Conservation (phyloP, 1,140 invertebrate genomes). For the Caenorhabditis brenneri region DNA sequence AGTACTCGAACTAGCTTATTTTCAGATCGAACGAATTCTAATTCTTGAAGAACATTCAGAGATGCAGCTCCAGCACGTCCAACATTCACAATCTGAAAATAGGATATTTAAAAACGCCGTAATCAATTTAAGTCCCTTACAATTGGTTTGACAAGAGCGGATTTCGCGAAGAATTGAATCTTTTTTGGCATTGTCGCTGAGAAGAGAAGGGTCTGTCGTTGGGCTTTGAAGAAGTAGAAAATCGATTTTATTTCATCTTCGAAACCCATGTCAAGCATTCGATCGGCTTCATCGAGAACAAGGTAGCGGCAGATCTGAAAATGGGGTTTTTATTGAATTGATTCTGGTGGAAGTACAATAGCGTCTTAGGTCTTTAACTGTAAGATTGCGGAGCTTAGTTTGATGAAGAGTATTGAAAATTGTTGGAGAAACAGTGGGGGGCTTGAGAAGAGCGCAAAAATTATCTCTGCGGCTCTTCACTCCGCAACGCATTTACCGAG, state of each 20-base stretch:
- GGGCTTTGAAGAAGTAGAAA: slow-evolving; percentile 96
- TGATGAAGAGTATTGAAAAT: too few relatives aligned
- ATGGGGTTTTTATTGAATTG: too few relatives aligned
- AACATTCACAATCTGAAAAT: slow-evolving; percentile 86
- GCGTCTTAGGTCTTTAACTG: too few relatives aligned
- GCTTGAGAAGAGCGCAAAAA: too few relatives aligned
- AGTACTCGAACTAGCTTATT: slow-evolving; percentile 93
- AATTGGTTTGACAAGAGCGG: slow-evolving; percentile 92
- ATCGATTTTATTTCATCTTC: slow-evolving; percentile 98
- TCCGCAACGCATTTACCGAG: too few relatives aligned
- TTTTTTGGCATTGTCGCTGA: slow-evolving; percentile 99
- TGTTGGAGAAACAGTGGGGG: too few relatives aligned
- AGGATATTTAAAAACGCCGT: neutral
- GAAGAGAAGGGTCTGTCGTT: slow-evolving; percentile 94
- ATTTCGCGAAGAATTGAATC: slow-evolving; percentile 96
- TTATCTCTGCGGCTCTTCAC: too few relatives aligned
- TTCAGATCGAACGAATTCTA: slow-evolving; percentile 98
- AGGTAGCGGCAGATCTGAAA: slow-evolving; percentile 77
- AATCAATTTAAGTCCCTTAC: neutral
- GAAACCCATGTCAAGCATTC: slow-evolving; percentile 99
- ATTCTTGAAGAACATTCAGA: slow-evolving; percentile 88
- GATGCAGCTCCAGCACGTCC: slow-evolving; percentile 96
- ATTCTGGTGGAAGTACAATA: too few relatives aligned
- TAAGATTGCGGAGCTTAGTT: too few relatives aligned
- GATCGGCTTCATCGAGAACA: slow-evolving; percentile 96